Evolutionary conservation across 2,113 vertebrate species (phyloP).

Genomic region (Forbesichthys papilliferus): DNA sequence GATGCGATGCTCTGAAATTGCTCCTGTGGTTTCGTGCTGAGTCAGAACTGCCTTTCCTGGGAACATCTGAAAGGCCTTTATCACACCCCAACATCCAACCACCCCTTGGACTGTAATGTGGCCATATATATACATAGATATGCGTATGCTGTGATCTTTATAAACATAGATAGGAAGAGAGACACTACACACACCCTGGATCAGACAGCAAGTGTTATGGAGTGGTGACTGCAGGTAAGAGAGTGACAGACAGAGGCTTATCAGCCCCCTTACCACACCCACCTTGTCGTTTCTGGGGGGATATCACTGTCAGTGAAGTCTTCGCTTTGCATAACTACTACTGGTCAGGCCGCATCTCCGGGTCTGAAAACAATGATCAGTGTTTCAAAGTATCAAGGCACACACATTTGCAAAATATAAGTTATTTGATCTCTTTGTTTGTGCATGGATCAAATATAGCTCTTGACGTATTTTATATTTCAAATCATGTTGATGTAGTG

Average conservation of each 20-base stretch:
- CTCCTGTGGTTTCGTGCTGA: conserved; percentile 31
- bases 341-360: no score
- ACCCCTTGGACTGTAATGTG: conserved; percentile 15
- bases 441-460: no score
- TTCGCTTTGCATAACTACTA: no score
- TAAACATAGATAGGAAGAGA: conserved; percentile 34
- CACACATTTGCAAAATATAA: no score
- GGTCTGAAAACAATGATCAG: no score
- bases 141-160: conserved; percentile 10
- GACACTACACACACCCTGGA: conserved; percentile 34
- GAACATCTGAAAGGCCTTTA: conserved; percentile 51
- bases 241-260: conserved; percentile 45
- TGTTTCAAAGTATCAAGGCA: no score
- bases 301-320: no score
- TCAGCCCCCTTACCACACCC: conserved; percentile 1
- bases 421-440: no score
- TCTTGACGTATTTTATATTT: no score
- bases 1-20: conserved; percentile 59
- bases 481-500: no score
- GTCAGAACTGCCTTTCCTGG: conserved; percentile 40
- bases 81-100: conserved; percentile 1
- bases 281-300: no score
- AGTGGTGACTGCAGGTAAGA: conserved; percentile 38
- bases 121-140: conserved; percentile 34
- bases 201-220: conserved; percentile 28